These are phyloP conservation scores for Parnassius mnemosyne DNA, from an alignment of 2,888 invertebrate species.

Conservation along the genomic window DNA sequence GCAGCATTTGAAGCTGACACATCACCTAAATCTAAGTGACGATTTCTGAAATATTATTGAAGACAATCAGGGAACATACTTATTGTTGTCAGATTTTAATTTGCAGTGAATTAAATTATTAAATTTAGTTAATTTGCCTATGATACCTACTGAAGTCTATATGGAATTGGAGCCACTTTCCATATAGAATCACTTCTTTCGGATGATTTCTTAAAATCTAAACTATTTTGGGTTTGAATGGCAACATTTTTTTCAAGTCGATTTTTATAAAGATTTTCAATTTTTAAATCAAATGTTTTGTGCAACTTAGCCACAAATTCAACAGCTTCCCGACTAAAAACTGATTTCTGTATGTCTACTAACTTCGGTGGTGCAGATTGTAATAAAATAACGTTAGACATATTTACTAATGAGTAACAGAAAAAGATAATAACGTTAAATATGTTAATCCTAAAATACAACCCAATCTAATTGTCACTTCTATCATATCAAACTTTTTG, in stretches of 20 bases:
- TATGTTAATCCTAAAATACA: no score
- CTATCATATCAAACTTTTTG: no score
- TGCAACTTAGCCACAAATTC: conserved; percentile 79
- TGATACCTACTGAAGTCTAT: conserved; percentile 69
- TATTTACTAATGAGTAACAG: conserved; percentile 6
- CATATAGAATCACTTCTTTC: conserved; percentile 73
- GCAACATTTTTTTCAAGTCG: conserved; percentile 58
- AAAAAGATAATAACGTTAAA: no score
- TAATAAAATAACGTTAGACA: conserved; percentile 56
- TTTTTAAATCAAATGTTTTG: conserved; percentile 68
- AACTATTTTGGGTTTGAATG: conserved; percentile 42
- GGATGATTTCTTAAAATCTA: conserved; percentile 66
- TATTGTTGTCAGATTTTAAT: no score
- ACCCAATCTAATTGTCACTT: no score
- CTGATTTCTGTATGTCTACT: conserved; percentile 72
- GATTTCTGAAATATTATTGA: conserved; percentile 57
- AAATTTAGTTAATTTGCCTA: no score
- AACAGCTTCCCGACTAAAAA: conserved; percentile 80
- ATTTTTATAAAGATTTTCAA: conserved; percentile 68
- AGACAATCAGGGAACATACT: no score
- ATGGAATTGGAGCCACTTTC: conserved; percentile 81
- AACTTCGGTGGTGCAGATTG: conserved; percentile 77
- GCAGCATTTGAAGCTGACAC: conserved; percentile 82
- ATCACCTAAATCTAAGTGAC: conserved; percentile 83
- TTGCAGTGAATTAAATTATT: no score